Base-by-base conservation (phyloP, 2,797 vertebrate species). In the Triplophysa bombifrons region DNA sequence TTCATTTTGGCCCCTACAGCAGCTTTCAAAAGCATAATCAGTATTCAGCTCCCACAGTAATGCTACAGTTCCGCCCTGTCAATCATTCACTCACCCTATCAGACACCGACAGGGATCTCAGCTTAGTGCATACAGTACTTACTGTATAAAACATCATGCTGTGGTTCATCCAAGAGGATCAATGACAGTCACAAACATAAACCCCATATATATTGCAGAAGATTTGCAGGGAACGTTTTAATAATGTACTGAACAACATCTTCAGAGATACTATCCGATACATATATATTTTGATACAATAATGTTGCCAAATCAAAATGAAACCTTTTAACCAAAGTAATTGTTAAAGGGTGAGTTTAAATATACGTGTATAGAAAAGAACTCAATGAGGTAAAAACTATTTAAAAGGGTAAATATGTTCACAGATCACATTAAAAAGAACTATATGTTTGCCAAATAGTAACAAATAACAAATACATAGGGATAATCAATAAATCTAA, bases 1-100 rank as follows among this genome's bases (percentile, higher is more conserved):
- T 46, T 79, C n/a, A 19, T 61, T 30, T 27, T 61, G 25, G 58
- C 58, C 58, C 64, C 70, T 72, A 55, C 60, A 48, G 60, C 69
- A 53, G 56, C 63, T 72, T 78, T 78, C 10, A 1, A 66, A 58
- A 58, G 17, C 61, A 46, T 44, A 34, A 78, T 79, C 50, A 73
- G 70, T 79, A 79, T 79, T 79, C 77, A 66, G 34, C 77, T 72
- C 60, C 38, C 25, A 72, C 51, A 48, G 25, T 34, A 58, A 30
- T 66, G 50, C 50, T 64, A 72, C 50, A 13, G 22, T 46, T 72
- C 77, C 1, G 0, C 50, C 77, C 48, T 66, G 69, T 14, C 69
- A 79, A 66, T 79, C 77, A 66, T 63, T 27, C 41, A 69, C 50
- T 55, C 63, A 46, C 50, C 9, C 50, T 3, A 38, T 72, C 50